A percentile compares a stretch with the other conserved stretches of the same genome.
Conservation (phyloP, 2,797 vertebrate genomes). For the Semaprochilodus insignis region DNA sequence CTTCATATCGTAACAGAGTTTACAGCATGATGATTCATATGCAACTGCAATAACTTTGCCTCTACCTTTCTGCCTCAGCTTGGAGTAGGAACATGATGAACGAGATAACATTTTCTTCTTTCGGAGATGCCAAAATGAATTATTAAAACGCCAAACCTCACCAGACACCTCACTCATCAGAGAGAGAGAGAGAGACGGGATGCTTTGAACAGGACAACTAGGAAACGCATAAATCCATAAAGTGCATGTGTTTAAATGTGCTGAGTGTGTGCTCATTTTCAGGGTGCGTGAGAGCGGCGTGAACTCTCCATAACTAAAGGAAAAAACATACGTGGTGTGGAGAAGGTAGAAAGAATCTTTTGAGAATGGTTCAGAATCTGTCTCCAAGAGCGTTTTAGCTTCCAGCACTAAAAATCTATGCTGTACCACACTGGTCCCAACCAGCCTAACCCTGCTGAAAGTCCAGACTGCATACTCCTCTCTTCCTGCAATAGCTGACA, state of each 20-base stretch:
- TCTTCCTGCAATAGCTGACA: not conserved
- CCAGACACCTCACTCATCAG: constrained; percentile 60
- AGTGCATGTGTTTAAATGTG: constrained; percentile 39
- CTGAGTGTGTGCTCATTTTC: not conserved
- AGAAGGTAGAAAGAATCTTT: constrained; percentile 66
- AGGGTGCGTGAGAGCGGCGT: not conserved
- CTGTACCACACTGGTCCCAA: not conserved
- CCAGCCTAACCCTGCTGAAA: constrained; percentile 2
- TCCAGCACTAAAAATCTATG: constrained; percentile 5
- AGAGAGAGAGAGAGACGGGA: constrained; percentile 67
- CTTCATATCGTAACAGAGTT: constrained; percentile 2
- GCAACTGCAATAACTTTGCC: constrained; percentile 37
- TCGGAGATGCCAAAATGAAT: constrained; percentile 73
- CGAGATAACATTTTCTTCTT: constrained; percentile 67
- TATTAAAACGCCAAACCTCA: constrained; percentile 74
- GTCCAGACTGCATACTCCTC: constrained; percentile 5
- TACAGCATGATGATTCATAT: constrained; percentile 29
- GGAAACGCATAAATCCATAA: constrained; percentile 76
- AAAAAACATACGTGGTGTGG: constrained; percentile 65
- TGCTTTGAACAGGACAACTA: constrained; percentile 70
- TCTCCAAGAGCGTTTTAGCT: constrained; percentile 60
- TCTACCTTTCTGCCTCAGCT: constrained; percentile 48
- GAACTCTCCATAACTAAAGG: constrained; percentile 56
- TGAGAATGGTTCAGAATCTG: constrained; percentile 66
- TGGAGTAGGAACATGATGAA: constrained; percentile 68